Base-by-base conservation (phyloP, 2,888 invertebrate genomes). In the Rosalia funebris region DNA sequence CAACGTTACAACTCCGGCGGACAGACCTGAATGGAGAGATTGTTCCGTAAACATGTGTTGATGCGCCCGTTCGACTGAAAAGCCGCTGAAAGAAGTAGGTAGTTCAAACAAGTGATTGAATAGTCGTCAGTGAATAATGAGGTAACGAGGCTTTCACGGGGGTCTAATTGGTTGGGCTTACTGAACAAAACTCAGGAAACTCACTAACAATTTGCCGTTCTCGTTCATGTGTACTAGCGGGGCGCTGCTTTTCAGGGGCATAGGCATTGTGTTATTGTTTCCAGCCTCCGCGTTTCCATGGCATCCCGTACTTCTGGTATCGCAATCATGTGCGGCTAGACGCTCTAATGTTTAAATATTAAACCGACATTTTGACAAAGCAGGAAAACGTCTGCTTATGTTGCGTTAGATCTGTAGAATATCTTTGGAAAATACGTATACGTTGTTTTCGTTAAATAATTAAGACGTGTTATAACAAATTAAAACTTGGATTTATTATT, bases 91-190 rank as follows among this genome's bases (percentile, higher is more conserved):
- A 47, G 42, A 42, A 48, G 41, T 19, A 72, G 69, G 69, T 66
- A 66, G 68, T 68, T 71, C 70, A 71, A 72, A 69, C 70, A 66
- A 72, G 72, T 71, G 73, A 74, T 74, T 71, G 73, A 72, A 73
- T 71, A 66, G 70, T 73, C 71, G 72, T 71, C 69, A 73, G 70
- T 73, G 71, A 74, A 74, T 74, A 74, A 74, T 74, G 69, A 74
- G 72, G 66, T 72, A 75, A 74, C 74, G 74, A 75, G 74, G 69
- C 73, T 75, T 75, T 76, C 75, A 76, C 68, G 66, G 61, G 68
- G 69, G n/a, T 71, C 75, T 75, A 76, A 76, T 75, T 74, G 76
- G 73, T 76, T 70, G 75, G 71, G 73, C 69, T 71, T 68, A 59
- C 63, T 67, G 71, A 74, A 73, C 73, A 74, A 74, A 72, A 70